Percentiles rank a stretch among this genome's conserved stretches.
phyloP scores from a whole-genome alignment of 2,113 vertebrate genomes.

The Pitta sordida region DNA sequence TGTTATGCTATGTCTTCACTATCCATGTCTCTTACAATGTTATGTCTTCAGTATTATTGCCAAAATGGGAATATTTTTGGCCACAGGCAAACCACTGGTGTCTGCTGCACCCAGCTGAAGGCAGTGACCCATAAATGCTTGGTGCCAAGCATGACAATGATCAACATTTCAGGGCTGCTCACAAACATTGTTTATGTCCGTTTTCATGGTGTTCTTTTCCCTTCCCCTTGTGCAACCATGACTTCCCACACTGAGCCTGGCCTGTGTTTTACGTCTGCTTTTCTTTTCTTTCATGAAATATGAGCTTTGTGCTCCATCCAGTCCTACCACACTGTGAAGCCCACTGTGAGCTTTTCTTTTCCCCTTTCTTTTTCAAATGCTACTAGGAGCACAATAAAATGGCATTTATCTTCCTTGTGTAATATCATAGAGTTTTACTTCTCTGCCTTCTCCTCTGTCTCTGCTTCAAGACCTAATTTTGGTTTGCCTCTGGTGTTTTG shows the following conservation, averaged over 20 bases:
- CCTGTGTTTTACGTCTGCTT: background rate
- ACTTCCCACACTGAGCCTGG: background rate
- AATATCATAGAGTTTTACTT: background rate
- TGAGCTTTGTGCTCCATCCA: background rate
- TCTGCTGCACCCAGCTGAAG: background rate
- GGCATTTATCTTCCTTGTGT: background rate
- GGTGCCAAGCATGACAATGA: background rate
- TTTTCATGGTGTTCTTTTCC: background rate
- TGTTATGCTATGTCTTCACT: background rate
- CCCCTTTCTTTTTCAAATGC: background rate
- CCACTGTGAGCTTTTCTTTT: background rate
- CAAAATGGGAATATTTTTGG: background rate
- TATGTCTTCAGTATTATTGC: background rate
- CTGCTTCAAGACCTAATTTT: conserved; percentile 8
- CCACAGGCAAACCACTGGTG: background rate
- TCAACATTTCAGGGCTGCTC: background rate
- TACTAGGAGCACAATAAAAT: background rate
- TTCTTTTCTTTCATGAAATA: background rate
- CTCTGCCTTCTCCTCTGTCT: background rate
- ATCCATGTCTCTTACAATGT: background rate
- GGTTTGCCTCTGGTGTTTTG: background rate
- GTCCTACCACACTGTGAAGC: background rate
- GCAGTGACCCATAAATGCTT: background rate
- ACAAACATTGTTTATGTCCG: fast-evolving
- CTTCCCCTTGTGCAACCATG: background rate